Conservation (phyloP, 1,140 invertebrate genomes). For the Coelopa frigida region DNA sequence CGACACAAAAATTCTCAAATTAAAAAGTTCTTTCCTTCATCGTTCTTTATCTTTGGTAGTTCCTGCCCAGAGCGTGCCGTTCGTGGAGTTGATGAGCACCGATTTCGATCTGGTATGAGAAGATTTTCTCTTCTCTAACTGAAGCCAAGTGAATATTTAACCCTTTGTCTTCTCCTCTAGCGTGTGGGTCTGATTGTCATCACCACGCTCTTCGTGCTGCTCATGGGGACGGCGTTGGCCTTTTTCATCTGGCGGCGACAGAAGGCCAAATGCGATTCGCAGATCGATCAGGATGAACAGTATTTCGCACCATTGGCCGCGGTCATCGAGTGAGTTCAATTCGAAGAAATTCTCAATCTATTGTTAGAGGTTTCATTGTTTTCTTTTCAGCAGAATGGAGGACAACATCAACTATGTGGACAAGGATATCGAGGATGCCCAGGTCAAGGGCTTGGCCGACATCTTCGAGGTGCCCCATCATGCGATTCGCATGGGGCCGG, state of each 20-base stretch:
- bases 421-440: conserved; percentile 38
- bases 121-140: too few relatives aligned
- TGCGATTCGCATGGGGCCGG: conserved; percentile 41
- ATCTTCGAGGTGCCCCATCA: conserved; percentile 36
- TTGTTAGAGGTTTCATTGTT: background rate
- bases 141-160: background rate
- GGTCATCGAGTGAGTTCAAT: conserved; percentile 2
- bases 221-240: background rate
- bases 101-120: too few relatives aligned
- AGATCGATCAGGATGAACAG: background rate
- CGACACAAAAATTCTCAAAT: too few relatives aligned
- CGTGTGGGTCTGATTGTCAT: background rate
- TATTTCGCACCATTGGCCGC: background rate
- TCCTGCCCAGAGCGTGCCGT: too few relatives aligned
- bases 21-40: too few relatives aligned
- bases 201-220: conserved; percentile 16
- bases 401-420: conserved; percentile 40
- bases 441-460: conserved; percentile 30
- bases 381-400: conserved; percentile 26
- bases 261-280: conserved; percentile 1
- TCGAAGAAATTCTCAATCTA: too few relatives aligned
- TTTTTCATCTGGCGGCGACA: conserved; percentile 4
- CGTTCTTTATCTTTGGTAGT: too few relatives aligned
- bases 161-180: background rate
- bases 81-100: too few relatives aligned